Base-by-base conservation (phyloP, 2,888 invertebrate species). In the Chouioia cunea region DNA sequence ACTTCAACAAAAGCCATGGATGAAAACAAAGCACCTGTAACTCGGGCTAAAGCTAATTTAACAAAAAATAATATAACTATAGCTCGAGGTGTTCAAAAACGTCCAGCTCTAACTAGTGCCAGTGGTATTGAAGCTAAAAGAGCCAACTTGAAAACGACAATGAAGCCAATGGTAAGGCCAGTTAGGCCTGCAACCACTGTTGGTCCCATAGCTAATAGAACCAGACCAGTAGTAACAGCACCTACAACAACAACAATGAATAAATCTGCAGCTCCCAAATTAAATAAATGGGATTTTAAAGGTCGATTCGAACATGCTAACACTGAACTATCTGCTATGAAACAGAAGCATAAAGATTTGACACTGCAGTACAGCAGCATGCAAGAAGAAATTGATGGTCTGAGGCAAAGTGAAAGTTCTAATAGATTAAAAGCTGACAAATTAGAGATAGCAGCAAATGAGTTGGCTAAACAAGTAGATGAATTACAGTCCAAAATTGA, bases 311-410 rank as follows among this genome's bases (percentile, higher is more conserved):
- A 83, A 47, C 78, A 79, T 36, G 64, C 82, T 0, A 86, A 84
- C 20, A 87, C 87, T 2, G 90, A 89, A 65, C 88, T 90, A 73
- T 89, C 90, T 59, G 87, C 89, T 8, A 87, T 91, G 0, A 91
- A 91, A 82, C 91, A 91, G 79, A 91, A 88, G 74, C 91, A 92
- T 82, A 90, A 90, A 36, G 88, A 92, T 60, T 90, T 89, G 75
- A 86, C 62, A 3, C 53, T 75, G 0, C 74, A 77, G 47, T 76
- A 69, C 27, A 76, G 56, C 27, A 69, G 71, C n/a, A 70, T 81
- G 0, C 74, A 81, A 65, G 72, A 76, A 22, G 67, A 75, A 16
- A 71, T 82, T 12, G 71, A 76, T 36, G 71, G 70, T 65, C 67
- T 82, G 0, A 73, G 76, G 56, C 63, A 78, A 16, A 75, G 73